Evolutionary conservation across 2,797 vertebrate species (phyloP).

Genomic region (Myotis myotis): DNA sequence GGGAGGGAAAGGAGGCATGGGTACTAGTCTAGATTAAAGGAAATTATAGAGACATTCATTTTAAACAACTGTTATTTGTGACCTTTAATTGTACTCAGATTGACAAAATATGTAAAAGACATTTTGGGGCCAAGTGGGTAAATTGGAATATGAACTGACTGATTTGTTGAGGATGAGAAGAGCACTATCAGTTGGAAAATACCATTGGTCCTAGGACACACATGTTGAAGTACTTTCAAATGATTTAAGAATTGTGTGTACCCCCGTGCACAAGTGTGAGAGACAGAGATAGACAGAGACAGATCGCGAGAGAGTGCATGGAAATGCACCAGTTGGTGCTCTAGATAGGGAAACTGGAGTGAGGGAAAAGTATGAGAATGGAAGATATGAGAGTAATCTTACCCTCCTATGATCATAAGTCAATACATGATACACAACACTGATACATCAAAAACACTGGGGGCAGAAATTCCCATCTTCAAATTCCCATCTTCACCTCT

Average conservation of each 20-base stretch:
- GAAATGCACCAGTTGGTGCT: background rate
- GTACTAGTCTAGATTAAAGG: background rate
- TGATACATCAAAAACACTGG: accelerated
- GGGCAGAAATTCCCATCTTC: too few species aligned
- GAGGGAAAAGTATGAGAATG: background rate
- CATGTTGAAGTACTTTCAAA: background rate
- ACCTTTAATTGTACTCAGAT: background rate
- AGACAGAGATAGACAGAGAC: too few species aligned
- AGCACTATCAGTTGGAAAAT: background rate
- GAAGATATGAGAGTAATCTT: background rate
- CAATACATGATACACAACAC: background rate
- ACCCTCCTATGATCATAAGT: too few species aligned
- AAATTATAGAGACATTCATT: background rate
- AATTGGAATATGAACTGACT: background rate
- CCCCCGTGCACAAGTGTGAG: background rate
- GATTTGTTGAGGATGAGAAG: background rate
- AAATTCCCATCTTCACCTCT: background rate
- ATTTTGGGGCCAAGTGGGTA: background rate
- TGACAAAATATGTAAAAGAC: background rate
- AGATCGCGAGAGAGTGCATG: background rate
- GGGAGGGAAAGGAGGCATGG: too few species aligned
- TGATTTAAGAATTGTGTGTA: background rate
- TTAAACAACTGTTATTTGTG: background rate
- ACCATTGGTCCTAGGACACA: background rate
- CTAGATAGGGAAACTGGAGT: background rate